A percentile compares a stretch with the other conserved stretches of the same genome.
phyloP scores from a whole-genome alignment of 2,888 invertebrate genomes.

The Ligdia adustata region DNA sequence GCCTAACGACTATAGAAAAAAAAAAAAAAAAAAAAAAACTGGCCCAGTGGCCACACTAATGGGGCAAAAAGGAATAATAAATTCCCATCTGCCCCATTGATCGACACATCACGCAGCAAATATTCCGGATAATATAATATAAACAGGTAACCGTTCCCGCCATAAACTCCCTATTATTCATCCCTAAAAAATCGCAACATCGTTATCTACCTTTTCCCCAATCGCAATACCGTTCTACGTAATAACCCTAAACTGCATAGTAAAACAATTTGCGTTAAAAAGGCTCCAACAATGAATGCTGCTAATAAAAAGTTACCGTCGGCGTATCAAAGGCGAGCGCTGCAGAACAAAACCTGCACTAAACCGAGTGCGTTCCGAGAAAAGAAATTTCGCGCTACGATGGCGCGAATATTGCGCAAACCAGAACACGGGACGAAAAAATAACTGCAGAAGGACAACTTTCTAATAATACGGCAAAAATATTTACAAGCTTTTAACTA shows the following conservation, averaged over 20 bases:
- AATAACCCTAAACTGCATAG: slow-evolving; percentile 32
- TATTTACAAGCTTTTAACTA: too few species aligned
- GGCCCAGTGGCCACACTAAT: too few species aligned
- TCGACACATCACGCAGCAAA: too few species aligned
- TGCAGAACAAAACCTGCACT: slow-evolving; percentile 62
- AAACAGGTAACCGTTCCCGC: too few species aligned
- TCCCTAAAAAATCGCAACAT: not conserved
- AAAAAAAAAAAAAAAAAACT: too few species aligned
- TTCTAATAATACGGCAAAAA: too few species aligned
- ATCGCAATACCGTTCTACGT: not conserved
- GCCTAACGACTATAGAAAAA: too few species aligned
- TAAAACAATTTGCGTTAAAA: slow-evolving; percentile 60
- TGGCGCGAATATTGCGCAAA: slow-evolving; percentile 13
- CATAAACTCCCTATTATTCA: too few species aligned
- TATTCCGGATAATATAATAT: too few species aligned
- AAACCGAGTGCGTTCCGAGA: slow-evolving; percentile 71
- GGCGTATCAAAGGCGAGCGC: slow-evolving; percentile 32
- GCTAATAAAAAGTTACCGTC: slow-evolving; percentile 28
- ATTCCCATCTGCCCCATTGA: too few species aligned
- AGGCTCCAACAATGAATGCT: slow-evolving; percentile 52
- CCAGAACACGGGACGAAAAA: not conserved
- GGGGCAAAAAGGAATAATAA: too few species aligned
- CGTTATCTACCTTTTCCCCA: not conserved
- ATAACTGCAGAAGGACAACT: not conserved
- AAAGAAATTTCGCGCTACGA: slow-evolving; percentile 77